Evolutionary conservation across 2,888 invertebrate species (phyloP), one percentile per base, ranked within the genome.

Genomic region (Melanchra persicariae): DNA sequence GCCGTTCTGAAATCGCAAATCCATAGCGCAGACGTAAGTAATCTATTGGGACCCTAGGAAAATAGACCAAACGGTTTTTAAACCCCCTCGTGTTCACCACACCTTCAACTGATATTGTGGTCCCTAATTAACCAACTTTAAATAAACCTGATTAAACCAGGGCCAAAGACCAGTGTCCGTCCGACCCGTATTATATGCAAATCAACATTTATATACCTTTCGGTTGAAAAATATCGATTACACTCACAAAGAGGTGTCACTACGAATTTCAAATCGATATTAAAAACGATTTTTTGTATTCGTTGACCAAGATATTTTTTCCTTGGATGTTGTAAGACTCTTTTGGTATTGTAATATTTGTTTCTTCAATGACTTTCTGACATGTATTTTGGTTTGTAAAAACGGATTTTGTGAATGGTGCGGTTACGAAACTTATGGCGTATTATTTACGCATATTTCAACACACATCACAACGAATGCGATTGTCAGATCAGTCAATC

Each of bases 181-280:
- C 43, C 72, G 85, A 89, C 88, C 88, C 72, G 84, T 88, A 88
- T 89, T 88, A 87, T 88, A 85, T 89, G 89, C 66, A 77, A 88
- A 88, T 79, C 54, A 17, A 70, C 30, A 72, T 73, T 45, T 58
- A 67, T 74, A 61, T 45, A 19, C 40, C 5, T 40, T 40, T 79
- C 79, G 58, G 40, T 68, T 72, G 73, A 73, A 84, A 85, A 78
- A 78, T 83, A 82, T 81, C 77, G 74, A 83, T 81, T 84, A 81
- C 76, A 87, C 70, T 82, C 66, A 75, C 78, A 84, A 84, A 78
- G 66, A 62, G 59, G 62, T 63, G 62, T 75, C 81, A 85, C 86
- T 87, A 86, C 79, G 85, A 86, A 87, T 87, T 87, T 81, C 82
- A 88, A 89, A 85, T 82, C 61, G 77, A 68, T 81, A 58, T 73